Conservation (phyloP, 2,888 invertebrate species). For the Cordylochernes scorpioides region DNA sequence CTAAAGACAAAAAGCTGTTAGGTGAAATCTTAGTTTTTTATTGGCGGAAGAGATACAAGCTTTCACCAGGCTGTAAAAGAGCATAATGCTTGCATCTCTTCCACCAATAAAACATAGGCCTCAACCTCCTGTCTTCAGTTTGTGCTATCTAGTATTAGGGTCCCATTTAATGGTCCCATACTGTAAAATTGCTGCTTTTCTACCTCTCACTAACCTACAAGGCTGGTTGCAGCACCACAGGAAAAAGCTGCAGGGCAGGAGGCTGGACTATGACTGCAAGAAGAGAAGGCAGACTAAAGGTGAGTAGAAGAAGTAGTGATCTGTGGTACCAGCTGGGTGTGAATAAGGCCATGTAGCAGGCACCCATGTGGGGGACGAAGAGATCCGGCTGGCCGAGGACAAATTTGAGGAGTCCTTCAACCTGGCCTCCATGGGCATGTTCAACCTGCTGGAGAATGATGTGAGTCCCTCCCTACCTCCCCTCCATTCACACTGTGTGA, state of each 20-base stretch:
- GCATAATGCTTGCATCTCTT: too few relatives aligned
- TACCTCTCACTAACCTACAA: slow-evolving; percentile 9
- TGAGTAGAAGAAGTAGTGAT: too few relatives aligned
- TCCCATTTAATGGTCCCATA: too few relatives aligned
- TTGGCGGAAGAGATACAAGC: too few relatives aligned
- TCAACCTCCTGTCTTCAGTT: too few relatives aligned
- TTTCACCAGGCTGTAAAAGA: too few relatives aligned
- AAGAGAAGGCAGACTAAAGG: slow-evolving; percentile 87
- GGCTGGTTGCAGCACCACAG: slow-evolving; percentile 56
- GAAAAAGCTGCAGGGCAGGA: slow-evolving; percentile 91
- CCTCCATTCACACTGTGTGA: neutral
- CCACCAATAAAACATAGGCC: too few relatives aligned
- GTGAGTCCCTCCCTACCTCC: slow-evolving; percentile 30
- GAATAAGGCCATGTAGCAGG: slow-evolving; percentile 27
- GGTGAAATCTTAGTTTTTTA: too few relatives aligned
- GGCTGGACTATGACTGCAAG: slow-evolving; percentile 97
- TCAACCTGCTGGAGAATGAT: slow-evolving; percentile 90
- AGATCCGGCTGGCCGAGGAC: slow-evolving; percentile 86
- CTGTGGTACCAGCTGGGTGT: too few relatives aligned
- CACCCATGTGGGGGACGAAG: slow-evolving; percentile 83
- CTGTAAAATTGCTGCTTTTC: neutral
- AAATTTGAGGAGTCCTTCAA: slow-evolving; percentile 95
- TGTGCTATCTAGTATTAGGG: too few relatives aligned
- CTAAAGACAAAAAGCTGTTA: too few relatives aligned
- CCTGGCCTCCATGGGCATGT: slow-evolving; percentile 76